Evolutionary conservation across 2,888 invertebrate genomes (phyloP).

Genomic region (Ferrisia virgata): DNA sequence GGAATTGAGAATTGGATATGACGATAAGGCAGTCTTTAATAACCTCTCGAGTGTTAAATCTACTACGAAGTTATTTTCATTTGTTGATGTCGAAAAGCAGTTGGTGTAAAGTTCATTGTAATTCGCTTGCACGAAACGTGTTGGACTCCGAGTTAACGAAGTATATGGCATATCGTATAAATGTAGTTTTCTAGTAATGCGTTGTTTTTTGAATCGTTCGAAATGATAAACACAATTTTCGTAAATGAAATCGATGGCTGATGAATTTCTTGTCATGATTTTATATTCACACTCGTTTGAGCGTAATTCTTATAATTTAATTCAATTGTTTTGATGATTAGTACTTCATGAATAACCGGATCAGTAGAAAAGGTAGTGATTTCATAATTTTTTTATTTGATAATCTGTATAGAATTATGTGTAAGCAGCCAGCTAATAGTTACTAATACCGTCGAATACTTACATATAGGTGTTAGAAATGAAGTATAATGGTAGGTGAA

Average conservation of each 20-base stretch:
- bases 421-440: too few species aligned
- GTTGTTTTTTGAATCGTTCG: background rate
- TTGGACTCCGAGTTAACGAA: background rate
- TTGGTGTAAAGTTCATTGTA: background rate
- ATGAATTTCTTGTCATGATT: background rate
- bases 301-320: background rate
- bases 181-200: too few species aligned
- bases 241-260: background rate
- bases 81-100: constrained; percentile 3
- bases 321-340: background rate
- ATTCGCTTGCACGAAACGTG: background rate
- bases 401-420: too few species aligned
- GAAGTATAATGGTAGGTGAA: too few species aligned
- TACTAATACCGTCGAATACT: too few species aligned
- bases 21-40: background rate
- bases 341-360: constrained; percentile 7
- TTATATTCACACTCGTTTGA: background rate
- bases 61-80: constrained; percentile 13
- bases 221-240: background rate
- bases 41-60: background rate
- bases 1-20: too few species aligned
- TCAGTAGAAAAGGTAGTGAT: background rate
- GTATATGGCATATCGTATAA: background rate
- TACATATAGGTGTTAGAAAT: too few species aligned
- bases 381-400: background rate